Base-by-base conservation (phyloP, 64 coral and sea anemone genomes). In the Exaiptasia diaphana region DNA sequence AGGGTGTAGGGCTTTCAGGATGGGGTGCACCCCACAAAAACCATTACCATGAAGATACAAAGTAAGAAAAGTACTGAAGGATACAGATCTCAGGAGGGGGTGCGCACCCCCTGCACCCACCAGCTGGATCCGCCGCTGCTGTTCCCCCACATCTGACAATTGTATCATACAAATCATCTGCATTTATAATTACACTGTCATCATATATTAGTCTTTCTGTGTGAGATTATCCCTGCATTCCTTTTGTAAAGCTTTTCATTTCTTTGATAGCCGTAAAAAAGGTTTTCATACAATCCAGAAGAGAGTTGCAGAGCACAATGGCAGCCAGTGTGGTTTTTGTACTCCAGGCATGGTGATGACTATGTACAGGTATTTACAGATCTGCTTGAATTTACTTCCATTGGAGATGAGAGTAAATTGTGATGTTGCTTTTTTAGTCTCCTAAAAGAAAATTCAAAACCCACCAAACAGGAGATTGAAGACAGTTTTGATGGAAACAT, bases 401-500 rank as follows among this genome's bases (percentile, higher is more conserved):
- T 22, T 23, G 57, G 6, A 6, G 18, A 30, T 62, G 28, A 23
- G 21, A 30, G 57, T 23, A 18, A 0, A 22, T 18, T 1, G 1
- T 64, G 14, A 38, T 41, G 6, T 20, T 22, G 9, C 2, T 25
- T 73, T 46, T 72, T 11, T 26, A 96, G 92, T 72, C 76, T 96
- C 14, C 63, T 90, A 46, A 50, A 89, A 27, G 82, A 79, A 38
- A 81, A 80, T 62, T 57, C 75, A 17, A 84, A 79, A 35, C 92
- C 92, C 27, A 71, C 92, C 20, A 85, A 96, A 55, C 86, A 96
- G 64, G 42, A 96, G 38, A 96, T 96, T 74, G 92, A 96, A 60
- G 92, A 82, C 58, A 83, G 38, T 36, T 96, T 96, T 68, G 92
- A 96, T 77, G 92, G 92, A 17, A 89, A 96, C 48, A 78, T 96